Evolutionary conservation across 2,888 invertebrate genomes (phyloP).

Genomic region (Stenurella melanura): DNA sequence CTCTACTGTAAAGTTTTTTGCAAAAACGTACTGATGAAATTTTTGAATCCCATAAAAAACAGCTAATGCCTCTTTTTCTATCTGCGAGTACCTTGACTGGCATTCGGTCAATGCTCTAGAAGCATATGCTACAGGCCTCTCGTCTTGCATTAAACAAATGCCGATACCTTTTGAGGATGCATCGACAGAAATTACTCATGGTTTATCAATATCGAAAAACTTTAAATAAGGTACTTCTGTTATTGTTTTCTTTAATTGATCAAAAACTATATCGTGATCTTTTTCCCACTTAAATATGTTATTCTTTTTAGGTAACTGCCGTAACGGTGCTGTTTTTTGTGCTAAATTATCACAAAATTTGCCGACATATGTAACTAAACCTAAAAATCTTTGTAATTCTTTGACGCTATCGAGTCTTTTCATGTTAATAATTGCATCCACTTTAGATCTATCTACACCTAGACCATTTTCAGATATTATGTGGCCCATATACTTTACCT

Average conservation of each 20-base stretch:
- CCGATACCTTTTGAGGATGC: neutral
- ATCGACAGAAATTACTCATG: neutral
- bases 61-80: neutral
- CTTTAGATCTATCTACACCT: neutral
- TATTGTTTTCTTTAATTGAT: neutral
- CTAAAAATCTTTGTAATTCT: neutral
- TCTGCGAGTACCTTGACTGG: neutral
- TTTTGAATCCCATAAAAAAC: neutral
- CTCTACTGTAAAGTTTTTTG: constrained; percentile 54
- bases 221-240: neutral
- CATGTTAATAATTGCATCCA: neutral
- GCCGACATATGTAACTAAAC: neutral
- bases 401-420: neutral
- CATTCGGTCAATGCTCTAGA: neutral
- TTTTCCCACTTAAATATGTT: neutral
- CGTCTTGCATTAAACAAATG: constrained; percentile 2
- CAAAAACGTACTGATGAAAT: constrained; percentile 59
- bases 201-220: neutral
- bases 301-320: neutral
- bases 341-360: constrained; percentile 28
- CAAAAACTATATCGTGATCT: neutral
- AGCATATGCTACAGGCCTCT: constrained; percentile 16
- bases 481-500: neutral
- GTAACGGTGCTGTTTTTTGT: neutral
- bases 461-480: neutral